Evolutionary conservation across 2,888 invertebrate genomes (phyloP).

Genomic region (Augiades crinisus): DNA sequence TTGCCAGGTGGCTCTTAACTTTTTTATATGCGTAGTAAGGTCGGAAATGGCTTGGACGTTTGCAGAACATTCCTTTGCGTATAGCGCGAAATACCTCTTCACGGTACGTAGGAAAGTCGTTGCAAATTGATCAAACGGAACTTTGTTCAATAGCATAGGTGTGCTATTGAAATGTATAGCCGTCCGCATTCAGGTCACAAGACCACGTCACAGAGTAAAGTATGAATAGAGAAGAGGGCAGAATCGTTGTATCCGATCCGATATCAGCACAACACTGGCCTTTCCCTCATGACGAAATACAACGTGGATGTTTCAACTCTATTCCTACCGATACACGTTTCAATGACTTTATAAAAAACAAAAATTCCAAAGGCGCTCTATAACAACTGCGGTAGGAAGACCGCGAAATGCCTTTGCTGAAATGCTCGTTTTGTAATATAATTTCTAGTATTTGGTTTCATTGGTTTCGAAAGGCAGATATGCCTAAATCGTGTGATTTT

Average conservation of each 20-base stretch:
- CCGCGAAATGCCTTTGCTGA: no score
- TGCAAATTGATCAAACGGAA: slow-evolving; percentile 37
- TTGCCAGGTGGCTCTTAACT: no score
- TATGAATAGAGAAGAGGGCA: slow-evolving; percentile 7
- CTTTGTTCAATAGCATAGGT: slow-evolving; percentile 28
- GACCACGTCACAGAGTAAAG: slow-evolving; percentile 15
- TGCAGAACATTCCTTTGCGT: slow-evolving; percentile 32
- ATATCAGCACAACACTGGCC: neutral
- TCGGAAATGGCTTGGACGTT: slow-evolving; percentile 21
- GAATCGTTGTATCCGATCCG: neutral
- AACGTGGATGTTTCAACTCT: no score
- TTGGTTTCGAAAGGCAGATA: no score
- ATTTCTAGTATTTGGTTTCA: no score
- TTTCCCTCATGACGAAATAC: neutral
- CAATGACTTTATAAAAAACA: no score
- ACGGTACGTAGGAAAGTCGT: slow-evolving; percentile 29
- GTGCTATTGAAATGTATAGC: slow-evolving; percentile 24
- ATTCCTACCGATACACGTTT: no score
- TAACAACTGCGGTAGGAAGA: no score
- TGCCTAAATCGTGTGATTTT: no score
- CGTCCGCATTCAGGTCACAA: slow-evolving; percentile 25
- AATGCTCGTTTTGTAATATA: no score
- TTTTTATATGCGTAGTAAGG: slow-evolving; percentile 15
- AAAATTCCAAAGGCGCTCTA: no score
- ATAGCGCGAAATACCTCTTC: slow-evolving; percentile 28